Evolutionary conservation across 2,888 invertebrate genomes (phyloP).

Genomic region (Megamerina dolium): DNA sequence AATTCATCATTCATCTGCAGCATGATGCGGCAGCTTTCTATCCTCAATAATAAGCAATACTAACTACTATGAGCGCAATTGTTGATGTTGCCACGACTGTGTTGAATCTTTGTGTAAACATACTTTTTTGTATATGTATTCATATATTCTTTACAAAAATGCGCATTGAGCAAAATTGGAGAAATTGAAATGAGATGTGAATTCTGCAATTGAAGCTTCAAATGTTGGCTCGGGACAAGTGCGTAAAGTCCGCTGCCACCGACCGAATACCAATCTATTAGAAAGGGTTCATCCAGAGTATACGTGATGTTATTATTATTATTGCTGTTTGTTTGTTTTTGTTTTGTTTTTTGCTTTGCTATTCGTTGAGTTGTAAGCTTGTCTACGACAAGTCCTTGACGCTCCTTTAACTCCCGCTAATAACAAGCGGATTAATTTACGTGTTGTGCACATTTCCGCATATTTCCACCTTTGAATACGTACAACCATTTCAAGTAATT

Average conservation of each 20-base stretch:
- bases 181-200: constrained; percentile 12
- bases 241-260: constrained; percentile 1
- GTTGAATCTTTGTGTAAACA: constrained; percentile 23
- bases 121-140: background rate
- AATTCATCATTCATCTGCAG: constrained; percentile 29
- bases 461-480: constrained; percentile 21
- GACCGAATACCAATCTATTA: background rate
- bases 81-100: background rate
- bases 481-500: constrained; percentile 25
- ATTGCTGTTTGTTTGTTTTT: background rate
- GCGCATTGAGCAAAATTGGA: constrained; percentile 23
- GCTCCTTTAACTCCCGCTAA: constrained; percentile 43
- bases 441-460: constrained; percentile 24
- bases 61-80: too few relatives aligned
- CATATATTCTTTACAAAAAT: constrained; percentile 7
- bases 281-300: too few relatives aligned
- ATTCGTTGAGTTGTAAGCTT: too few relatives aligned
- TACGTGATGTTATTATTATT: constrained; percentile 7
- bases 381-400: constrained; percentile 29
- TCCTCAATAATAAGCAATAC: background rate
- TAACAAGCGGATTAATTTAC: constrained; percentile 45
- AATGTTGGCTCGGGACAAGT: constrained; percentile 11
- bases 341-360: background rate
- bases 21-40: background rate
- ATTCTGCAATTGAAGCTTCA: constrained; percentile 23